Evolutionary conservation across 2,797 vertebrate genomes (phyloP).

Genomic region (Myripristis murdjan): DNA sequence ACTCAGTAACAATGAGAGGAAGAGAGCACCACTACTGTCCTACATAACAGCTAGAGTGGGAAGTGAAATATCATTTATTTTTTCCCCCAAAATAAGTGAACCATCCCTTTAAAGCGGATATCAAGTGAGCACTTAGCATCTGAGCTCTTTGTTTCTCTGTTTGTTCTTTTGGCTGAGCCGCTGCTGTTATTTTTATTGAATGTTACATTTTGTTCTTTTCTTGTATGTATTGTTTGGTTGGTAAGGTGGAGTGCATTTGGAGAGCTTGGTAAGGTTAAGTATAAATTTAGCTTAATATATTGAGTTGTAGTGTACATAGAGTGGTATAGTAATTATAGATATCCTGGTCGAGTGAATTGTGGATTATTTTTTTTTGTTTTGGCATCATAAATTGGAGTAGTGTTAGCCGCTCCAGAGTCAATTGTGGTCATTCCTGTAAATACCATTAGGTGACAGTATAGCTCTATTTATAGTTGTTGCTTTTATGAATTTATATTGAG

Average conservation of each 20-base stretch:
- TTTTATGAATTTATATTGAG: conserved; percentile 44
- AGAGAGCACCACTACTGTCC: too few relatives aligned
- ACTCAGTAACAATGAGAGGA: too few relatives aligned
- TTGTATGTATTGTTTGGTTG: conserved; percentile 13
- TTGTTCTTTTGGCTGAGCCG: conserved; percentile 18
- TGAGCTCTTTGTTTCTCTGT: background rate
- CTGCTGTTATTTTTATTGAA: conserved; percentile 39
- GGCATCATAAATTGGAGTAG: background rate
- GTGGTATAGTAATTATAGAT: conserved; percentile 11
- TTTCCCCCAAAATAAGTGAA: too few relatives aligned
- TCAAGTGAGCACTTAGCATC: conserved; percentile 32
- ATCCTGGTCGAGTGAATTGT: conserved; percentile 6
- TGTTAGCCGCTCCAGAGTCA: conserved; percentile 18
- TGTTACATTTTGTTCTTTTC: conserved; percentile 22
- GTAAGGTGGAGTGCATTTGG: conserved; percentile 1
- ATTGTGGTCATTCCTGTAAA: conserved; percentile 63
- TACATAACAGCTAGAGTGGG: too few relatives aligned
- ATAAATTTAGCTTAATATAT: conserved; percentile 39
- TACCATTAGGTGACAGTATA: conserved; percentile 12
- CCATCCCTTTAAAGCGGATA: too few relatives aligned
- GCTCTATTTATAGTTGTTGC: conserved; percentile 14
- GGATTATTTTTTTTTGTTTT: background rate
- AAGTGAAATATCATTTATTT: too few relatives aligned
- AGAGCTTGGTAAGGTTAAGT: conserved; percentile 1
- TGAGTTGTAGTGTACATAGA: conserved; percentile 33